Percentiles rank a stretch among this genome's conserved stretches.
Conservation (phyloP, 2,113 vertebrate genomes). For the Urocynchramus pylzowi region DNA sequence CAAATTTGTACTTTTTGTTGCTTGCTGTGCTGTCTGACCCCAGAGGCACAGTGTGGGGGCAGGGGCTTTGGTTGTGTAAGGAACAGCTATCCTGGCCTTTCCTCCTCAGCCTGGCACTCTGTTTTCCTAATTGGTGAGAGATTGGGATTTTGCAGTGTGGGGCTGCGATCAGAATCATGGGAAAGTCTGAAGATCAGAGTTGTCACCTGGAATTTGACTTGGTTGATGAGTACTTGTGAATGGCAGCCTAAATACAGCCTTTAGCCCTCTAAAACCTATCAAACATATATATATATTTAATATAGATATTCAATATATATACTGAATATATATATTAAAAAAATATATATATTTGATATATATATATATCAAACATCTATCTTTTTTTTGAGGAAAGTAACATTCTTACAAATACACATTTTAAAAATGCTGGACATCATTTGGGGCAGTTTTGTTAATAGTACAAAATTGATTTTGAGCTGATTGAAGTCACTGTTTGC, state of each 20-base stretch:
- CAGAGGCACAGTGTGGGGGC: rapidly evolving
- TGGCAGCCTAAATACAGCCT: neutral
- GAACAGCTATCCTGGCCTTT: neutral
- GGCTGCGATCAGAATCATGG: neutral
- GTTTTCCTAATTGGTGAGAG: neutral
- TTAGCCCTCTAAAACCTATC: neutral
- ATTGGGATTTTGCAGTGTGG: neutral
- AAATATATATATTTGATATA: neutral
- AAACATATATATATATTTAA: neutral
- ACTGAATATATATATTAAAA: no score
- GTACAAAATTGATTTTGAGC: neutral
- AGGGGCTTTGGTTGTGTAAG: neutral
- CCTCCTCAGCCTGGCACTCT: neutral
- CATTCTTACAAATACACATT: neutral
- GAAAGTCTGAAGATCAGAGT: neutral
- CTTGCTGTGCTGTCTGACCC: neutral
- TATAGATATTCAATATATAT: no score
- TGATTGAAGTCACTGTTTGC: neutral
- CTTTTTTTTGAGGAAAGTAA: neutral
- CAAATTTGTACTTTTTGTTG: neutral
- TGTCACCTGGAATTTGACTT: neutral
- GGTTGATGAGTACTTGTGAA: neutral
- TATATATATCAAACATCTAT: no score
- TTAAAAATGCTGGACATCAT: neutral
- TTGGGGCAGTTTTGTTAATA: neutral